Conservation (phyloP, 2,797 vertebrate genomes). For the Semaprochilodus insignis region DNA sequence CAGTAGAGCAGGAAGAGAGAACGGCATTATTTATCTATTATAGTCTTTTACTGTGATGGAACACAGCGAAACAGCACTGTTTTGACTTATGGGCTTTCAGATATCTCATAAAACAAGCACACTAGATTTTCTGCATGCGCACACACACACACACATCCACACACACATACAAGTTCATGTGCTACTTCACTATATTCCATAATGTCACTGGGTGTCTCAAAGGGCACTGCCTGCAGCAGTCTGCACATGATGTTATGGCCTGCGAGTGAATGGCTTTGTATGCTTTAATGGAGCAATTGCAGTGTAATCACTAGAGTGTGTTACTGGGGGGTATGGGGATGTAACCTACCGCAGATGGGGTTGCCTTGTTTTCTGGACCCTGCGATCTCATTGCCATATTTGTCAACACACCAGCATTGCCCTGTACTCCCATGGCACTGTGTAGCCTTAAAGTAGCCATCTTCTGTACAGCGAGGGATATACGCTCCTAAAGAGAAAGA, state of each 20-base stretch:
- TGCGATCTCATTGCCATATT: slow-evolving; percentile 94
- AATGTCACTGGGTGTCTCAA: slow-evolving; percentile 23
- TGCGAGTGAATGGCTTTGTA: slow-evolving; percentile 11
- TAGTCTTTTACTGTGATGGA: slow-evolving; percentile 25
- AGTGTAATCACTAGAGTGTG: slow-evolving; percentile 22
- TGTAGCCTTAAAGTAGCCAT: slow-evolving; percentile 94
- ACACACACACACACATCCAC: slow-evolving; percentile 19
- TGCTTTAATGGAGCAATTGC: slow-evolving; percentile 26
- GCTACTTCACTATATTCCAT: background rate
- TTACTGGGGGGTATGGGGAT: background rate
- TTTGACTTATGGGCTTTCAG: slow-evolving; percentile 31
- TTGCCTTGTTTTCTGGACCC: slow-evolving; percentile 94
- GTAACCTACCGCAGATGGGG: slow-evolving; percentile 89
- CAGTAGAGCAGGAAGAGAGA: slow-evolving; percentile 13
- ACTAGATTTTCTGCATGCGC: slow-evolving; percentile 7
- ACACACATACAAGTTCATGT: background rate
- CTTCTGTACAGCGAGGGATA: slow-evolving; percentile 91
- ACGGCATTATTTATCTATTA: slow-evolving; percentile 38
- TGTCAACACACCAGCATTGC: slow-evolving; percentile 98
- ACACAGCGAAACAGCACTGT: slow-evolving; percentile 16
- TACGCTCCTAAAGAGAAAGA: slow-evolving; percentile 80
- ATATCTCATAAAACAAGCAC: slow-evolving; percentile 29
- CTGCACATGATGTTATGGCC: slow-evolving; percentile 8
- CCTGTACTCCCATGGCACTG: slow-evolving; percentile 94
- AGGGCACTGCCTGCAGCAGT: slow-evolving; percentile 5